Evolutionary conservation across 2,113 vertebrate genomes (phyloP).

Genomic region (Craseonycteris thonglongyai): DNA sequence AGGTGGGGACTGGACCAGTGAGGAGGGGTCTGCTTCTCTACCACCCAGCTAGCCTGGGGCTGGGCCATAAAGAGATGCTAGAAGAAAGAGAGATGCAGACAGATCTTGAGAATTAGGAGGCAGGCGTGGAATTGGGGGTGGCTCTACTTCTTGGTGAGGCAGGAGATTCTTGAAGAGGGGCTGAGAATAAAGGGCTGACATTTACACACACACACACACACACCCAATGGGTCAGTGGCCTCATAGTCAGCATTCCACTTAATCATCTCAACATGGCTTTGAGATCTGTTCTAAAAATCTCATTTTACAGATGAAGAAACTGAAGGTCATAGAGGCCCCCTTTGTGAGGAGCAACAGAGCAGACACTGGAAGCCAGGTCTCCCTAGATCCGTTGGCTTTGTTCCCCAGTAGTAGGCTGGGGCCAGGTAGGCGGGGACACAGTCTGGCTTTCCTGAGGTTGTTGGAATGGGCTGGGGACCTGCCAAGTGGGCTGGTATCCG

Average conservation of each 20-base stretch:
- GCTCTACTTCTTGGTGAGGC: background rate
- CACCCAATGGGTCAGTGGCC: background rate
- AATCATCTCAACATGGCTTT: background rate
- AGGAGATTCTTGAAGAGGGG: background rate
- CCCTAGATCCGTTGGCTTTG: background rate
- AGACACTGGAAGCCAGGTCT: background rate
- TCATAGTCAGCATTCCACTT: background rate
- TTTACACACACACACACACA: background rate
- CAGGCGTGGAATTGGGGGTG: background rate
- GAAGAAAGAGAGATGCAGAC: background rate
- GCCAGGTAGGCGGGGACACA: too few relatives aligned
- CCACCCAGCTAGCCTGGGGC: background rate
- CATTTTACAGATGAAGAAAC: slow-evolving; percentile 16
- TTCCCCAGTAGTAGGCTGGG: background rate
- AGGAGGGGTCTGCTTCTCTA: background rate
- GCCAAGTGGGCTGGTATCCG: background rate
- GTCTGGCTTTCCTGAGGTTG: background rate
- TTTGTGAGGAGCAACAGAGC: background rate
- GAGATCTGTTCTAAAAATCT: background rate
- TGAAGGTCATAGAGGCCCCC: background rate
- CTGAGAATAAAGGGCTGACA: background rate
- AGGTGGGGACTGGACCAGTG: background rate
- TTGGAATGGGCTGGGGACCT: background rate
- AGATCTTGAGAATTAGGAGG: background rate
- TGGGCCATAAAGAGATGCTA: background rate